Evolutionary conservation across 2,797 vertebrate species (phyloP), one percentile per base, ranked within the genome.

Genomic region (Falco concolor): DNA sequence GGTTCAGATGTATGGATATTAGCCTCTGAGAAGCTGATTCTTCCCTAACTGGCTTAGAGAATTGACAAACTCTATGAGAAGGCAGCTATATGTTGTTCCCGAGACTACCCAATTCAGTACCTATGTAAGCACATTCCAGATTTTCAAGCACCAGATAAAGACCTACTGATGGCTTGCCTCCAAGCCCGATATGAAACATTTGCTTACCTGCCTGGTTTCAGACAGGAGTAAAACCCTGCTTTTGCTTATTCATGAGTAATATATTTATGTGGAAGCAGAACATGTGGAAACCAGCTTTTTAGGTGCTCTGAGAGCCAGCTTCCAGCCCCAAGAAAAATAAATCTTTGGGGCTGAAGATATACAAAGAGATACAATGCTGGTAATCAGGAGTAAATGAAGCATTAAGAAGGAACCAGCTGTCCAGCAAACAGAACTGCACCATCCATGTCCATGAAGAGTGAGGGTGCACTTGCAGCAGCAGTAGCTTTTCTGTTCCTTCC

Each of bases 31-130:
- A 34, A 42, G 40, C 45, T 34, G 53, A 24, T 53, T 12, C 40
- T 47, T 34, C n/a, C 59, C 56, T 0, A 7, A 1, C 21, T 13
- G 53, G 15, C 49, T 63, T 52, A 21, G 47, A 18, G 32, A 52
- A 54, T 4, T 0, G 3, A 12, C 45, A 32, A 14, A 25, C n/a
- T 21, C 27, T 25, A 4, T 0, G 3, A 17, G 49, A 16, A 59
- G 49, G 56, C 38, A 54, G n/a, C n/a, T n/a, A 3, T 7, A 10
- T 1, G 2, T 42, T 0, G 7, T 30, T 15, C 27, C 34, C 0
- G 2, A 25, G 24, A 14, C 13, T 16, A 4, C 40, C 32, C 70
- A 4, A 5, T 15, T 52, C 17, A 6, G 20, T 1, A 32, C 24
- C 9, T 16, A 4, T 60, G 59, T 10, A 13, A 64, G 60, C n/a